Evolutionary conservation across 2,888 invertebrate genomes (phyloP).

Genomic region (Heteropelma amictum): DNA sequence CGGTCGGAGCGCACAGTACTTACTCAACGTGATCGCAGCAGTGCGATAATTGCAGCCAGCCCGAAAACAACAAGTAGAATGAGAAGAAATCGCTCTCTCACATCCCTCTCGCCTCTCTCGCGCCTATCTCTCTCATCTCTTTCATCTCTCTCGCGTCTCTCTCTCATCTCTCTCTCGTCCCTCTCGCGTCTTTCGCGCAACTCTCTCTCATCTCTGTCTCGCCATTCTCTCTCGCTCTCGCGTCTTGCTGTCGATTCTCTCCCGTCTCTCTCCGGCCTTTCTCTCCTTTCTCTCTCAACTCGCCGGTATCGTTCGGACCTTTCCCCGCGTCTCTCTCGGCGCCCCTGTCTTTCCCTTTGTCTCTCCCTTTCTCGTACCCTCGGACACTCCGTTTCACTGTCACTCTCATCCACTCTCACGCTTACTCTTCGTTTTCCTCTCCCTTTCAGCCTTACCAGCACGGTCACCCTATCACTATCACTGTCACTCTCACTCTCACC

Average conservation of each 20-base stretch:
- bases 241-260: neutral
- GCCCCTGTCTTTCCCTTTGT: neutral
- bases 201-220: slow-evolving; percentile 1
- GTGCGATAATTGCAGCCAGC: neutral
- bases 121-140: slow-evolving; percentile 3
- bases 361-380: too few species aligned
- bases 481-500: neutral
- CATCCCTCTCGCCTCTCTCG: slow-evolving; percentile 9
- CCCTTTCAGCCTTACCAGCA: neutral
- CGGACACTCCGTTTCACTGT: neutral
- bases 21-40: slow-evolving; percentile 5
- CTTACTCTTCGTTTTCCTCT: slow-evolving; percentile 11
- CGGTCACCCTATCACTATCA: neutral
- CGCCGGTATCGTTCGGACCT: neutral
- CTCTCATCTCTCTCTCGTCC: slow-evolving; percentile 14
- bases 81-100: slow-evolving; percentile 12
- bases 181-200: neutral
- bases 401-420: slow-evolving; percentile 14
- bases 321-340: neutral
- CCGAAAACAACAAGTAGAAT: slow-evolving; percentile 20
- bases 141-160: slow-evolving; percentile 9
- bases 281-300: neutral
- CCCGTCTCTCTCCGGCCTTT: neutral
- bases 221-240: neutral
- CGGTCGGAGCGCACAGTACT: neutral